These are phyloP conservation scores for Sebastes dallii DNA, from an alignment of 2,797 vertebrate genomes.

Conservation along the genomic window DNA sequence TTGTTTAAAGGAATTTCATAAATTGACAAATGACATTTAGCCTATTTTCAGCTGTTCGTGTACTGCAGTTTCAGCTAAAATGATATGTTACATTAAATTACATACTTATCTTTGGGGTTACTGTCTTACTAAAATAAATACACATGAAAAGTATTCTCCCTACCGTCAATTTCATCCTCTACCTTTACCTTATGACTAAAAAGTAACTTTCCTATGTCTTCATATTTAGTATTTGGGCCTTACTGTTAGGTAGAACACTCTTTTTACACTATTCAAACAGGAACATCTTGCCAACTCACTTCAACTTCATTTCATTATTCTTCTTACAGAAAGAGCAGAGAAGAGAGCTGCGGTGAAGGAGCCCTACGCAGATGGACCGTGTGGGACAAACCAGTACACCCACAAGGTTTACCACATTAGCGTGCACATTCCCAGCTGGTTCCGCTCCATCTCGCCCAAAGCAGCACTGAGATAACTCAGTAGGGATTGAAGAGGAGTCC, in stretches of 20 bases:
- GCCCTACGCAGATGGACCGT: slow-evolving; percentile 45
- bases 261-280: background rate
- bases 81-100: background rate
- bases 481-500: slow-evolving; percentile 85
- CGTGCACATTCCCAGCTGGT: slow-evolving; percentile 99
- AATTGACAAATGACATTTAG: background rate
- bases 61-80: background rate
- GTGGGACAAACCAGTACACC: slow-evolving; percentile 92
- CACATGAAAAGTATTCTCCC: background rate
- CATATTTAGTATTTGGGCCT: too few species aligned
- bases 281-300: background rate
- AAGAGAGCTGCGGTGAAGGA: background rate
- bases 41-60: background rate
- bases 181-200: background rate
- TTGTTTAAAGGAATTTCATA: background rate
- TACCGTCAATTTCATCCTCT: background rate
- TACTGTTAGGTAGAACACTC: background rate
- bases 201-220: background rate
- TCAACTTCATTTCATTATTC: background rate
- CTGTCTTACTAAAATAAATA: background rate
- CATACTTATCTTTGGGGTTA: background rate
- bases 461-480: slow-evolving; percentile 81
- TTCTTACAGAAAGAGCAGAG: background rate
- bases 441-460: slow-evolving; percentile 95
- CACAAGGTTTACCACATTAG: slow-evolving; percentile 99